Conservation (phyloP, 2,888 invertebrate species). For the Orchestes rusci region DNA sequence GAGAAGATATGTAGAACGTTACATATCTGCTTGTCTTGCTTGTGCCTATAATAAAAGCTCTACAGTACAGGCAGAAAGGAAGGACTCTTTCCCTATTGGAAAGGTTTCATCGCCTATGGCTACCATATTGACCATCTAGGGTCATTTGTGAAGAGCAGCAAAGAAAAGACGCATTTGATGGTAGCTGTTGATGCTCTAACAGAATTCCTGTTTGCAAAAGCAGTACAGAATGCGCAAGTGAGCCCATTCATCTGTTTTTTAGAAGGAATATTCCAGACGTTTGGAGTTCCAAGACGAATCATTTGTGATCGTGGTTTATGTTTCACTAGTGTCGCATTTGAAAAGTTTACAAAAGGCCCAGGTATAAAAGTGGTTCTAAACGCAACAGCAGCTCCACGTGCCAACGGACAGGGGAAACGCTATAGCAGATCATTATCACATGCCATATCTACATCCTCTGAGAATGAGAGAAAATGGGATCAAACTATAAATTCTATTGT, state of each 20-base stretch:
- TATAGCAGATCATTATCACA: constrained; percentile 13
- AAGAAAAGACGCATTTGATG: constrained; percentile 13
- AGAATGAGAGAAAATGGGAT: too few species aligned
- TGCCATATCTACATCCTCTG: too few species aligned
- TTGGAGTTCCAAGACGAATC: too few species aligned
- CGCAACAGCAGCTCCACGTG: too few species aligned
- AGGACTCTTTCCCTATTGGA: constrained; percentile 18
- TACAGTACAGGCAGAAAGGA: constrained; percentile 17
- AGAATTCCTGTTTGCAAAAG: too few species aligned
- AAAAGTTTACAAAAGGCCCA: constrained; percentile 9
- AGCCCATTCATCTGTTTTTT: constrained; percentile 7
- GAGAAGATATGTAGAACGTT: constrained; percentile 17
- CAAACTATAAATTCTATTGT: too few species aligned
- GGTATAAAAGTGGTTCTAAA: constrained; percentile 15
- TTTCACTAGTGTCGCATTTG: constrained; percentile 11
- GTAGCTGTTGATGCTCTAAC: constrained; percentile 19
- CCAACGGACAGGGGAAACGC: constrained; percentile 20
- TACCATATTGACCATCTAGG: constrained; percentile 26
- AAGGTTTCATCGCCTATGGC: constrained; percentile 16
- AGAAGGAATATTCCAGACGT: too few species aligned
- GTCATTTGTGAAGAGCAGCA: too few species aligned
- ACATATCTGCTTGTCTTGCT: too few species aligned
- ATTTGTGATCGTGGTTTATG: constrained; percentile 12
- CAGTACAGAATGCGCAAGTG: neutral
- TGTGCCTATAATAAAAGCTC: constrained; percentile 7